phyloP scores from a whole-genome alignment of 2,113 vertebrate species.

The Oryzias woworae region DNA sequence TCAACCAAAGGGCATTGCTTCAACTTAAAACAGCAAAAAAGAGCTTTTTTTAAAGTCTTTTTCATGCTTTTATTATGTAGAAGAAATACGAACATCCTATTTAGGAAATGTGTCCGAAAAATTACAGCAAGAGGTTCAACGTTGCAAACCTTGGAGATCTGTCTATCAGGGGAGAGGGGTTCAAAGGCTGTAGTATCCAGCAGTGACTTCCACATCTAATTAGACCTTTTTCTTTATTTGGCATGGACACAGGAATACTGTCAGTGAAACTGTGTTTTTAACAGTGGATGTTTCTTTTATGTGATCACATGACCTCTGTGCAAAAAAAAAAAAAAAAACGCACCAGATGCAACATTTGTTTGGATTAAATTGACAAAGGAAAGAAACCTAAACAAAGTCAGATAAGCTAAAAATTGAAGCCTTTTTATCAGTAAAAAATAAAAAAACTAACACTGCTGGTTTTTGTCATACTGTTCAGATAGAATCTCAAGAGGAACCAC shows the following conservation, averaged over 20 bases:
- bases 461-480: background rate
- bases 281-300: background rate
- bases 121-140: conserved; percentile 41
- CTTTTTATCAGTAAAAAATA: background rate
- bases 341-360: background rate
- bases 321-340: too few species aligned
- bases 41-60: too few species aligned
- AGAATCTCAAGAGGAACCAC: background rate
- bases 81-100: conserved; percentile 12
- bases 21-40: conserved; percentile 29
- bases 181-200: conserved; percentile 14
- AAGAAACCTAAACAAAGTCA: background rate
- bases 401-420: too few species aligned
- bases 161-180: conserved; percentile 11
- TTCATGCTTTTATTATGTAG: conserved; percentile 5
- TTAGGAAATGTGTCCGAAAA: conserved; percentile 7
- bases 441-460: background rate
- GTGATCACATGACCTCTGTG: too few species aligned
- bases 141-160: conserved; percentile 11
- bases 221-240: conserved; percentile 9
- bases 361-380: conserved; percentile 1
- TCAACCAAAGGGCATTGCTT: conserved; percentile 17
- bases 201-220: conserved; percentile 30
- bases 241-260: conserved; percentile 14
- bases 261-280: conserved; percentile 8